Conservation (phyloP, 2,797 vertebrate genomes). For the Dallia pectoralis region DNA sequence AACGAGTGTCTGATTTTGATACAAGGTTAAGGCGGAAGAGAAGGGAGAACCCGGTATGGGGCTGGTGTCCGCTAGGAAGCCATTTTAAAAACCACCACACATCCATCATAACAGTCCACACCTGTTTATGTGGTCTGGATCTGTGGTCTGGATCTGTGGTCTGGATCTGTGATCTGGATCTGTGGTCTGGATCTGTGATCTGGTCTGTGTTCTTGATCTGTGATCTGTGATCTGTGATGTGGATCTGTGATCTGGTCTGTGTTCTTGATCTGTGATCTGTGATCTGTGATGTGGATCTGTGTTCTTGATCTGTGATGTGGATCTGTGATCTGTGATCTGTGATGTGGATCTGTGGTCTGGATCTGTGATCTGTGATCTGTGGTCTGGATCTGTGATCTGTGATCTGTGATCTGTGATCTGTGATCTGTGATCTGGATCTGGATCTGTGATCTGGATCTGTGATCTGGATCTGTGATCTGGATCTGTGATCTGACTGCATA, state of each 20-base stretch:
- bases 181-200: too few relatives aligned
- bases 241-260: conserved; percentile 62
- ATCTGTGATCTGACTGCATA: conserved; percentile 60
- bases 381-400: conserved; percentile 63
- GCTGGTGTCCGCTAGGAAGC: conserved; percentile 67
- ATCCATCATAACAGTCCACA: conserved; percentile 75
- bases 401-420: conserved; percentile 60
- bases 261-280: conserved; percentile 62
- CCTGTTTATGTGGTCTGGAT: conserved; percentile 82
- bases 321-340: conserved; percentile 57
- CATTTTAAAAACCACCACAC: conserved; percentile 71
- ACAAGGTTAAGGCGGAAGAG: conserved; percentile 46
- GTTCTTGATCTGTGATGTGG: conserved; percentile 56
- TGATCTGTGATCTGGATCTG: conserved; percentile 55
- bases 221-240: conserved; percentile 55
- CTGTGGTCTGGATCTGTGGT: conserved; percentile 64
- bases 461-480: conserved; percentile 72
- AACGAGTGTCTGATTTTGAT: conserved; percentile 45
- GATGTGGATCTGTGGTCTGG: conserved; percentile 63
- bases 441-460: conserved; percentile 80
- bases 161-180: conserved; percentile 60
- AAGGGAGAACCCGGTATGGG: conserved; percentile 35
- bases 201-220: conserved; percentile 60
- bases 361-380: too few relatives aligned
- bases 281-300: conserved; percentile 60